A percentile compares a stretch with the other conserved stretches of the same genome.
Evolutionary conservation across 2,888 invertebrate species (phyloP).

Genomic region (Saturnia pavonia): DNA sequence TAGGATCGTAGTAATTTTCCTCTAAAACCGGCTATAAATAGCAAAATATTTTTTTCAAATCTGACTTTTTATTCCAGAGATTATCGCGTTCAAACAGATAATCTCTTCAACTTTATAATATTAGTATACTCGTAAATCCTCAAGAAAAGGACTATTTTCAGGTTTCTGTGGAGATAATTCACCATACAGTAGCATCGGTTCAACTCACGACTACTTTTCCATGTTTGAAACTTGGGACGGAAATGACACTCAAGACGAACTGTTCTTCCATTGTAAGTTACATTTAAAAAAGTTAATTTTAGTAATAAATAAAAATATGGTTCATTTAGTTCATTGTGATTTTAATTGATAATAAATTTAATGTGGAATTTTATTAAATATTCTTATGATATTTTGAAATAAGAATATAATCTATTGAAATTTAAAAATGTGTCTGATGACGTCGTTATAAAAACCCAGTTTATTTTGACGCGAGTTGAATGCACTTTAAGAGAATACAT

Average conservation of each 20-base stretch:
- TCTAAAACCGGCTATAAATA: too few relatives aligned
- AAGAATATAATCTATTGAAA: background rate
- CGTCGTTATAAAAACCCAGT: background rate
- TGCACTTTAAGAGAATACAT: constrained; percentile 1
- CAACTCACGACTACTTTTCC: constrained; percentile 68
- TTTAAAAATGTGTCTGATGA: background rate
- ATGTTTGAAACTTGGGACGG: constrained; percentile 69
- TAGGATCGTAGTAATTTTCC: too few relatives aligned
- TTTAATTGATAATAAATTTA: background rate
- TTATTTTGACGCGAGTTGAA: background rate
- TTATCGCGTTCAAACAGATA: too few relatives aligned
- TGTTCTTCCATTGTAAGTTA: constrained; percentile 62
- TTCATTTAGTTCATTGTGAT: background rate
- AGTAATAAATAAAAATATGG: too few relatives aligned
- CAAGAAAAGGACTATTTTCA: constrained; percentile 29
- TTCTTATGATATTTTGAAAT: background rate
- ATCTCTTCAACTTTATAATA: too few relatives aligned
- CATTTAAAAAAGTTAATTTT: too few relatives aligned
- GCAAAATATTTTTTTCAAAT: too few relatives aligned
- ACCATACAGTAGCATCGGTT: constrained; percentile 72
- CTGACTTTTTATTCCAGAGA: too few relatives aligned
- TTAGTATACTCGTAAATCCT: too few relatives aligned
- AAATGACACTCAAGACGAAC: constrained; percentile 53
- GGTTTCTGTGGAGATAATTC: constrained; percentile 74
- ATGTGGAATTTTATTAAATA: background rate